Percentiles rank a stretch among this genome's conserved stretches.
These are phyloP conservation scores for Seira musarum DNA, from an alignment of 2,888 invertebrate species.

Conservation along the genomic window DNA sequence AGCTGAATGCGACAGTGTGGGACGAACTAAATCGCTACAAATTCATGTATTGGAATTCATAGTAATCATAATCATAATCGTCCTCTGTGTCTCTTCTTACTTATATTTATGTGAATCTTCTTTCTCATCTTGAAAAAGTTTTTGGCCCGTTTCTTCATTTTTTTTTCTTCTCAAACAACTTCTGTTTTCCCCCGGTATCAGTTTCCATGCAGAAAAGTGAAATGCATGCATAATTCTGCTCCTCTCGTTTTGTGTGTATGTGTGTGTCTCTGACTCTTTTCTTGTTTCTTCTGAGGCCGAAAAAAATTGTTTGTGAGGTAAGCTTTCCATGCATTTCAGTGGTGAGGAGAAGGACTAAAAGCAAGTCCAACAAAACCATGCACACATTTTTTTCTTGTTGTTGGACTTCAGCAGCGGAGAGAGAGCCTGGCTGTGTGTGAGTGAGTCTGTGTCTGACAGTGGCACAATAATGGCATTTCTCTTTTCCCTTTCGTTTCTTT, in stretches of 20 bases:
- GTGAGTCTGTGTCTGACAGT: conserved; percentile 28
- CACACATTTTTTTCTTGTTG: not conserved
- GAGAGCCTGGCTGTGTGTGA: conserved; percentile 9
- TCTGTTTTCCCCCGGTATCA: not conserved
- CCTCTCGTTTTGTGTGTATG: not conserved
- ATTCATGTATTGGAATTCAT: not conserved
- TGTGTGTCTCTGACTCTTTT: not conserved
- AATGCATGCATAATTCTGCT: conserved; percentile 8
- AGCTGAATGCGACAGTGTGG: too few relatives aligned
- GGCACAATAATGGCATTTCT: conserved; percentile 36
- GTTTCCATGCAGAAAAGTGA: not conserved
- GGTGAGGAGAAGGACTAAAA: conserved; percentile 12
- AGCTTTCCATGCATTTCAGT: not conserved
- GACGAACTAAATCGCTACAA: not conserved
- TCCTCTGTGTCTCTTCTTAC: not conserved
- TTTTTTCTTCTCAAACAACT: not conserved
- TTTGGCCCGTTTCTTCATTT: not conserved
- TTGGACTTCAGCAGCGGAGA: conserved; percentile 1
- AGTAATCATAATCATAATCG: not conserved
- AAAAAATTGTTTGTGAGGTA: conserved; percentile 3
- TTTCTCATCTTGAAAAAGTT: not conserved
- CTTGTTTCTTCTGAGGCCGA: conserved; percentile 9
- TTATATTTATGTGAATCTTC: not conserved
- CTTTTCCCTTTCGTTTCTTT: conserved; percentile 5
- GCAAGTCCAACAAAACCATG: not conserved